A percentile compares a stretch with the other conserved stretches of the same genome.
phyloP scores from a whole-genome alignment of 2,888 invertebrate genomes.

The Drosophila lacicola region DNA sequence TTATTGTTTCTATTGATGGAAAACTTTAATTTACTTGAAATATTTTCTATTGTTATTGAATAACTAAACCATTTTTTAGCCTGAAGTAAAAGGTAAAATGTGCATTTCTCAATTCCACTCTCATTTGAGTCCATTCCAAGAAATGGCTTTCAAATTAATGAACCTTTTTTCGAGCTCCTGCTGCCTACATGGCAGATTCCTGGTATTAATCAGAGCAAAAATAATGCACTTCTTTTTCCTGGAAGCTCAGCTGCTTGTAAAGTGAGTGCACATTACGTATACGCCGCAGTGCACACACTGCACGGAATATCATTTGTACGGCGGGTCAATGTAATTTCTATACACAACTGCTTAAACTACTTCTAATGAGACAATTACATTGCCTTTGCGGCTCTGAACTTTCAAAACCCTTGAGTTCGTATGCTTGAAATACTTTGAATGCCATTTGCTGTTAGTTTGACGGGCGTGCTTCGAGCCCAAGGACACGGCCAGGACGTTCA shows the following conservation, averaged over 20 bases:
- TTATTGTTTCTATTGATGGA: no score
- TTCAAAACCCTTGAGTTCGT: conserved; percentile 35
- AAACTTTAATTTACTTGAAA: no score
- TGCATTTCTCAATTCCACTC: no score
- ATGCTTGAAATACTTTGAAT: conserved; percentile 64
- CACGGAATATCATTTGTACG: conserved; percentile 13
- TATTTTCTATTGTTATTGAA: no score
- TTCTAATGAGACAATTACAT: conserved; percentile 62
- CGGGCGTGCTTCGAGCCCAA: conserved; percentile 53
- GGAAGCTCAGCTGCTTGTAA: conserved; percentile 16
- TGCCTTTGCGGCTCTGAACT: conserved; percentile 21
- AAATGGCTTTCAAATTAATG: not conserved
- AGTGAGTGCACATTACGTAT: conserved; percentile 57
- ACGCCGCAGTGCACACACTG: conserved; percentile 40
- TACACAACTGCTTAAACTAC: conserved; percentile 44
- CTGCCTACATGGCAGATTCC: not conserved
- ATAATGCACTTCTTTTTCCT: conserved; percentile 3
- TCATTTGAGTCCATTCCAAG: no score
- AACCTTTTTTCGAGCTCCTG: not conserved
- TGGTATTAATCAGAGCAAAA: not conserved
- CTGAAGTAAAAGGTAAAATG: no score
- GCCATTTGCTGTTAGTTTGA: conserved; percentile 33
- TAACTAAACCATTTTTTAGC: no score
- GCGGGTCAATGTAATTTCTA: conserved; percentile 23
- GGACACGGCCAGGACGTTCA: conserved; percentile 40